Evolutionary conservation across 2,797 vertebrate species (phyloP), one percentile per base, ranked within the genome.

Genomic region (Leptatherina wallacei): DNA sequence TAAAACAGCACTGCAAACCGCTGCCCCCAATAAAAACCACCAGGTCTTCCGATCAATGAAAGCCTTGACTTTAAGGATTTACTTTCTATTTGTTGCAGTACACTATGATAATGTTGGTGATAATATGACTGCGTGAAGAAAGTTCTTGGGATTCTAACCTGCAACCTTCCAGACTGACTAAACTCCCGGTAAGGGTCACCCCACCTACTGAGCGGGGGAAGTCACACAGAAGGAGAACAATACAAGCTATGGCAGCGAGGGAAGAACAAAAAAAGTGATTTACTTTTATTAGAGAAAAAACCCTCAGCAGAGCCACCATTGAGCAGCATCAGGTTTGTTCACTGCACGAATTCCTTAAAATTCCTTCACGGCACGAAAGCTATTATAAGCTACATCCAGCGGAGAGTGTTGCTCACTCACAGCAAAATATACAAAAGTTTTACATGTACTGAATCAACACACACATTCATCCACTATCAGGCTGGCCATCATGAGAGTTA

Each of bases 401-500:
- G 52, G 40, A 66, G 56, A 36, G 4, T 8, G 52, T 60, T 40
- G 35, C 14, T 68, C 40, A 18, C 30, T 61, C 33, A 9, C 51
- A 66, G 73, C 35, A 80, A 76, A 83, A 77, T 74, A 63, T 72
- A 54, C 63, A 77, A 69, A 71, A 73, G 54, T 67, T 29, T 29
- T 44, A 68, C 40, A 30, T 70, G 64, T 44, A 10, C 66, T 69
- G 40, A 35, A 60, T 13, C 61, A 61, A 73, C 60, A 59, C 69
- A 77, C 70, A 80, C 78, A 84, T 62, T 55, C 66, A 33, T 57
- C 63, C 75, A 62, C 76, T 94, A 95, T 95, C 94, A 84, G 80
- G 79, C 47, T 69, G 65, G 85, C 90, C 93, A 95, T 95, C 94
- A 91, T 91, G 90, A 91, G 91, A 90, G 89, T 83, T 84, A 89